These are phyloP conservation scores for Patella caerulea DNA, from an alignment of 2,888 invertebrate genomes.

Conservation along the genomic window DNA sequence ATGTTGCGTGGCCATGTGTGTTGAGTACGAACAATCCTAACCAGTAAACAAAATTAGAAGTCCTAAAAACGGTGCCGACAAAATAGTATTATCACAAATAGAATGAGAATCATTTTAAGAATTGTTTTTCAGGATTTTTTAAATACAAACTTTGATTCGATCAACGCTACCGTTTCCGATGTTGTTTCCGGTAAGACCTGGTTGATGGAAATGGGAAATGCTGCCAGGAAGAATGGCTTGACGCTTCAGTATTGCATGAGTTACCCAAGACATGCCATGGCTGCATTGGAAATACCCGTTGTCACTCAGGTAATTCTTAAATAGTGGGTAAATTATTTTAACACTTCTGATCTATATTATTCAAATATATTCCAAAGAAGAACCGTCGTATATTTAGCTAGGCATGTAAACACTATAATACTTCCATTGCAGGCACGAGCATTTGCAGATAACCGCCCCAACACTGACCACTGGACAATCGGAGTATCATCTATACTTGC, in stretches of 20 bases:
- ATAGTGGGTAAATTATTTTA: too few relatives aligned
- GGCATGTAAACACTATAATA: too few relatives aligned
- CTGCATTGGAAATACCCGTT: conserved; percentile 52
- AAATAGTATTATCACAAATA: too few relatives aligned
- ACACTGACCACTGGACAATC: conserved; percentile 47
- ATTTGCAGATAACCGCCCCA: conserved; percentile 45
- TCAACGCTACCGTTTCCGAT: conserved; percentile 46
- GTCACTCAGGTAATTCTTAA: conserved; percentile 58
- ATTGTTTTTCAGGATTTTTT: conserved; percentile 58
- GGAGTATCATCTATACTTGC: conserved; percentile 48
- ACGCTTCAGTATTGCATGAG: conserved; percentile 68
- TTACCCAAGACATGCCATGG: conserved; percentile 53
- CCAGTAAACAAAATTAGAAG: too few relatives aligned
- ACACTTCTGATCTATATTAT: too few relatives aligned
- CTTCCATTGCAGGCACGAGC: conserved; percentile 37
- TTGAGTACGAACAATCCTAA: too few relatives aligned
- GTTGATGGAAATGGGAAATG: conserved; percentile 61
- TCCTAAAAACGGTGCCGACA: too few relatives aligned
- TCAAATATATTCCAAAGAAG: too few relatives aligned
- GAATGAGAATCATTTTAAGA: too few relatives aligned
- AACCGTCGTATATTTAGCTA: too few relatives aligned
- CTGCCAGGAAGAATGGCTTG: conserved; percentile 49
- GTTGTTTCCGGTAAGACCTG: conserved; percentile 53
- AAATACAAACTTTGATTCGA: conserved; percentile 55
- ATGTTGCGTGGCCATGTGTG: too few relatives aligned